phyloP scores from a whole-genome alignment of 2,113 vertebrate species.

The Daboia siamensis region DNA sequence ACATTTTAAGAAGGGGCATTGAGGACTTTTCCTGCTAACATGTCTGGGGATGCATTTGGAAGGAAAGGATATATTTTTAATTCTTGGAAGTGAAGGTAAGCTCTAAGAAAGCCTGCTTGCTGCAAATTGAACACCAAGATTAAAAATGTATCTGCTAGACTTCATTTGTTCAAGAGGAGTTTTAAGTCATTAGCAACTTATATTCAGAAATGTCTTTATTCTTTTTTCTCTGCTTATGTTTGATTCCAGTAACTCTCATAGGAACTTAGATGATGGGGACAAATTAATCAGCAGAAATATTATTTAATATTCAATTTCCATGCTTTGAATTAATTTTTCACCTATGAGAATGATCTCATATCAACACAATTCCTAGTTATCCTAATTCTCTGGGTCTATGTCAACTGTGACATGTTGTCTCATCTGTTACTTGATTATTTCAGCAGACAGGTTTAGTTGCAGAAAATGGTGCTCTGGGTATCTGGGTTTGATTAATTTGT shows the following conservation, averaged over 20 bases:
- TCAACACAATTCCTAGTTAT: not conserved
- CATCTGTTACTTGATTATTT: not conserved
- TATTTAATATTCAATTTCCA: not conserved
- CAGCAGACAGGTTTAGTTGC: not conserved
- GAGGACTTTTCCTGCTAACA: not conserved
- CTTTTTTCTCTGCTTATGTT: not conserved
- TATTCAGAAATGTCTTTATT: not conserved
- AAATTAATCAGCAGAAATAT: not conserved
- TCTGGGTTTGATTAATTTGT: not conserved
- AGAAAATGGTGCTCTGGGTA: not conserved
- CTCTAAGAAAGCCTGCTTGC: not conserved
- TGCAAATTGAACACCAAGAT: not conserved
- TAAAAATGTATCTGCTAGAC: not conserved
- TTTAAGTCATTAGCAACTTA: not conserved
- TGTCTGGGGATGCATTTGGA: not conserved
- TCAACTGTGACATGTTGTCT: not conserved
- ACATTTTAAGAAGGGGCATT: not conserved
- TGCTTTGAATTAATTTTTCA: not conserved
- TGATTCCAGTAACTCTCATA: not conserved
- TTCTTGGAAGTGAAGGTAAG: not conserved
- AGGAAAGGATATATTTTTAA: not conserved
- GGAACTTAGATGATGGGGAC: not conserved
- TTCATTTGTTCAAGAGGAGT: not conserved
- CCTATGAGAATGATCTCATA: no score
- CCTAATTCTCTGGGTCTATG: no score